These are phyloP conservation scores for Pipistrellus pipistrellus DNA, from an alignment of 2,797 vertebrate species.

Conservation along the genomic window DNA sequence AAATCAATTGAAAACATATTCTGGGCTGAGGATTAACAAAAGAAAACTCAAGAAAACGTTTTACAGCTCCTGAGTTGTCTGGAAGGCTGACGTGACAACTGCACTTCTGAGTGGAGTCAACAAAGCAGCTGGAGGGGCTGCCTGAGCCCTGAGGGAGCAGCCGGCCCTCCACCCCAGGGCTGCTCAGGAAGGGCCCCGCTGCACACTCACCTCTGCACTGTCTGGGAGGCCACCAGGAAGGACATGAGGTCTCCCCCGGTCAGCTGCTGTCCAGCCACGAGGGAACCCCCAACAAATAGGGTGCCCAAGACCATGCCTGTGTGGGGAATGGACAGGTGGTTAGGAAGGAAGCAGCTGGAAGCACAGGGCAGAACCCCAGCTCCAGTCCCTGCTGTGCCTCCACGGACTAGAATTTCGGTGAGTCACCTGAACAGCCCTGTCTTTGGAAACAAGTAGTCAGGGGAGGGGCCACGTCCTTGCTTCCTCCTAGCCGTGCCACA, in stretches of 20 bases:
- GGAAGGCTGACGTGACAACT: not conserved
- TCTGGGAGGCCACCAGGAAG: slow-evolving; percentile 97
- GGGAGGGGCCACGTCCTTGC: not conserved
- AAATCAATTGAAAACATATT: no score
- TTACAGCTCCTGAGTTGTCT: not conserved
- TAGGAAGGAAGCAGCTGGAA: not conserved
- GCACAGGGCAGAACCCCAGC: not conserved
- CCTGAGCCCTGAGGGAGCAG: not conserved
- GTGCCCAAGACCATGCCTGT: slow-evolving; percentile 96
- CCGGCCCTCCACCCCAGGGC: fast-evolving
- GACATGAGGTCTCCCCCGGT: slow-evolving; percentile 98
- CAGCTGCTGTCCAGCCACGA: slow-evolving; percentile 94
- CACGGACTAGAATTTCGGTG: fast-evolving
- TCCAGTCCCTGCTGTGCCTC: not conserved
- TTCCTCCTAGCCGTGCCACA: no score
- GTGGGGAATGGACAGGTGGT: not conserved
- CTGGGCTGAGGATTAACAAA: not conserved
- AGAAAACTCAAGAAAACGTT: no score
- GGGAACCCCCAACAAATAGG: slow-evolving; percentile 95
- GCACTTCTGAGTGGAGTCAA: not conserved
- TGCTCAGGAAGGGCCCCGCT: fast-evolving
- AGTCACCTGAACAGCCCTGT: not conserved
- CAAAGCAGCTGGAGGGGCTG: fast-evolving
- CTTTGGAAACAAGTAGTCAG: not conserved
- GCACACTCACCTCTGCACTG: slow-evolving; percentile 94